Base-by-base conservation (phyloP, 92 coral and sea anemone species). In the Zoanthus sansibaricus region DNA sequence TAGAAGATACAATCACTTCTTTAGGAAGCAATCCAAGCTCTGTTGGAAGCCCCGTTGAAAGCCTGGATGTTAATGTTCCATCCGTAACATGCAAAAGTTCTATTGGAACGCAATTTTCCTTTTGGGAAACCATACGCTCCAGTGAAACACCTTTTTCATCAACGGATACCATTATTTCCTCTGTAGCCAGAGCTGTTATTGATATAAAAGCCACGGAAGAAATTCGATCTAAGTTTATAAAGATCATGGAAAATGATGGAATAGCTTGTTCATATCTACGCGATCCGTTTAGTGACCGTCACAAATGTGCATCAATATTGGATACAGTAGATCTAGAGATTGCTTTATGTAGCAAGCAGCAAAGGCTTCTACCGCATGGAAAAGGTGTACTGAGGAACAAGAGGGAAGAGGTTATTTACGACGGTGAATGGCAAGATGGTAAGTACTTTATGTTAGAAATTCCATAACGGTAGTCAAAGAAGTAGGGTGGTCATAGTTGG, bases 351-450 rank as follows among this genome's bases (percentile, higher is more conserved):
- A 33, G 42, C 42, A 33, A 33, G 42, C 42, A 33, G 42, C 42
- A 0, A 33, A 33, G 42, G 44, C 4, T 15, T 67, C 13, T 67
- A 21, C 72, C 75, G 31, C 75, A 70, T 7, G 75, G 75, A 32
- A 32, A 70, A 21, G 75, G 75, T 70, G 75, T 70, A 6, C 46
- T 70, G 75, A 70, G 31, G 31, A 70, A 70, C 31, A 0, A 5
- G n/a, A 70, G 31, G 16, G 42, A 30, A 15, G 47, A 70, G 16
- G 31, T 32, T 32, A 11, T 70, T 70, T 70, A 70, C 44, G n/a
- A 70, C 33, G 75, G 75, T 44, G 75, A 70, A 70, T 70, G 75
- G 75, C 48, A 21, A 70, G 20, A 70, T 10, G 75, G 75, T 70
- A 70, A 70, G 75, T 70, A 49, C 8, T 10, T 49, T 49, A n/a